Percentiles rank a stretch among this genome's conserved stretches.
Conservation (phyloP, 2,888 invertebrate genomes). For the Drosophila phalerata region DNA sequence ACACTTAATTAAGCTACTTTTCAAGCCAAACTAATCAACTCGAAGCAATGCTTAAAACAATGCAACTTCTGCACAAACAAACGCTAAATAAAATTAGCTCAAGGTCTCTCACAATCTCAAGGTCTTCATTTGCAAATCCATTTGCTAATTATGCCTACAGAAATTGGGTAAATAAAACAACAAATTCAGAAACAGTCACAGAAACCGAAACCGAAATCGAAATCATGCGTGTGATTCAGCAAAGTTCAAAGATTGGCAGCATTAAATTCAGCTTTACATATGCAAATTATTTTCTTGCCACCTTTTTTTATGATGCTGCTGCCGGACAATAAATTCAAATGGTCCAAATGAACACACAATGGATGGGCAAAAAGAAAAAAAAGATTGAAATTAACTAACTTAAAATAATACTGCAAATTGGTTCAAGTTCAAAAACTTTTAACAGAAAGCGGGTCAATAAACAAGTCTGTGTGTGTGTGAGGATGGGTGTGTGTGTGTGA, state of each 20-base stretch:
- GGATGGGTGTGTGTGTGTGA: background rate
- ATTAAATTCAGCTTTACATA: slow-evolving; percentile 41
- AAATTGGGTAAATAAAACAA: slow-evolving; percentile 1
- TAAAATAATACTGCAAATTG: slow-evolving; percentile 51
- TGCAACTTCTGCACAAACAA: slow-evolving; percentile 22
- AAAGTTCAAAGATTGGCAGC: slow-evolving; percentile 18
- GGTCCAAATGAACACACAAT: slow-evolving; percentile 37
- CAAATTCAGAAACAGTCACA: slow-evolving; percentile 16
- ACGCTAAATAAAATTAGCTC: slow-evolving; percentile 53
- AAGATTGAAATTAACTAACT: slow-evolving; percentile 24
- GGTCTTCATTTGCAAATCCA: slow-evolving; percentile 75
- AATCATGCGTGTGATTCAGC: slow-evolving; percentile 42
- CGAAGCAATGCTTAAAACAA: slow-evolving; percentile 30
- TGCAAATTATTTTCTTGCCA: slow-evolving; percentile 71
- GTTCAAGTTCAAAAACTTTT: slow-evolving; percentile 74
- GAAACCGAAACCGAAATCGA: slow-evolving; percentile 14
- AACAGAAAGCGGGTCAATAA: slow-evolving; percentile 71
- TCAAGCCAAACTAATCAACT: slow-evolving; percentile 27
- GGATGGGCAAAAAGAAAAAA: slow-evolving; percentile 33
- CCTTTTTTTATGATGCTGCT: slow-evolving; percentile 29
- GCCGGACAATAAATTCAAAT: slow-evolving; percentile 58
- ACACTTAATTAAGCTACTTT: slow-evolving; percentile 1
- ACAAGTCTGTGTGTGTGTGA: slow-evolving; percentile 1
- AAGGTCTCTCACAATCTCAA: slow-evolving; percentile 59
- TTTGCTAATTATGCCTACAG: slow-evolving; percentile 70